These are phyloP conservation scores for Ceratosolen fusciceps DNA, from an alignment of 1,140 invertebrate genomes.

Conservation along the genomic window DNA sequence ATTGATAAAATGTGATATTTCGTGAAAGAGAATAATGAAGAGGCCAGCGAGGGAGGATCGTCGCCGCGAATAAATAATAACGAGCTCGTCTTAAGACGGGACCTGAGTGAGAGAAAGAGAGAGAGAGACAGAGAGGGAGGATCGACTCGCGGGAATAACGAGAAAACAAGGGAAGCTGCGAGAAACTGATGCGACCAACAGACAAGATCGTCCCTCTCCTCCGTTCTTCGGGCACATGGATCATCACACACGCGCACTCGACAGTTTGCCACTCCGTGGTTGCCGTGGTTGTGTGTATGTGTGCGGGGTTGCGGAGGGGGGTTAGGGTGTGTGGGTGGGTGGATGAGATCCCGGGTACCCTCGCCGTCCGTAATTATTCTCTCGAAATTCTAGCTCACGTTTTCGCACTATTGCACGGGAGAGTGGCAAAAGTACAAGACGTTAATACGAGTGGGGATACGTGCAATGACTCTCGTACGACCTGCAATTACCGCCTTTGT, in stretches of 20 bases:
- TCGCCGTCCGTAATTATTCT: slow-evolving; percentile 43
- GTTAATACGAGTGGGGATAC: slow-evolving; percentile 31
- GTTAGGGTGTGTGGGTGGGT: no score
- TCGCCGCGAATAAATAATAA: no score
- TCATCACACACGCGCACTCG: not conserved
- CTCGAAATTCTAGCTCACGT: slow-evolving; percentile 49
- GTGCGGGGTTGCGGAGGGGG: not conserved
- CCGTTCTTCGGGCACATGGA: slow-evolving; percentile 20
- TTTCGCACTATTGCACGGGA: slow-evolving; percentile 33
- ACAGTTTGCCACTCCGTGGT: no score
- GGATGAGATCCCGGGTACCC: no score
- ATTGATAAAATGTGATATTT: slow-evolving; percentile 6
- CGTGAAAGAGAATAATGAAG: no score
- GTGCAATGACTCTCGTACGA: slow-evolving; percentile 31
- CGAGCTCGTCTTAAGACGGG: no score
- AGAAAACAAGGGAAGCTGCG: not conserved
- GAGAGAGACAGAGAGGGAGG: not conserved
- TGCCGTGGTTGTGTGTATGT: no score
- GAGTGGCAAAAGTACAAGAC: slow-evolving; percentile 24
- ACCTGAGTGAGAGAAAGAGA: not conserved
- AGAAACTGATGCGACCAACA: not conserved
- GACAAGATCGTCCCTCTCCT: slow-evolving; percentile 18
- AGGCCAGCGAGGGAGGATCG: no score
- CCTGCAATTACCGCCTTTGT: slow-evolving; percentile 46
- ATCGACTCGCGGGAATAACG: not conserved